A percentile compares a stretch with the other conserved stretches of the same genome.
Evolutionary conservation across 2,113 vertebrate species (phyloP).

Genomic region (Suncus etruscus): DNA sequence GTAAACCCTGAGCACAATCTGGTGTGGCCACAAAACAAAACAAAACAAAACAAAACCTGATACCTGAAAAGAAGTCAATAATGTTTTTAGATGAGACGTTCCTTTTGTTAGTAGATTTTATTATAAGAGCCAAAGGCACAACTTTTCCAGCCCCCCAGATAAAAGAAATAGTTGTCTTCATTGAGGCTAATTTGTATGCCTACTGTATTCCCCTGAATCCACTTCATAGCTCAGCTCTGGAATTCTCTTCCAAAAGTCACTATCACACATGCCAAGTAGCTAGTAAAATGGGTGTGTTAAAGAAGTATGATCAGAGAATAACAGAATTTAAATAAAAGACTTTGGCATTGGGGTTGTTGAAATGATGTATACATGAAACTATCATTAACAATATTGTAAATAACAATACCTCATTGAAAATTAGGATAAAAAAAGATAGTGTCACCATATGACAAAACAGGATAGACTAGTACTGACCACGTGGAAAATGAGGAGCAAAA

Average conservation of each 20-base stretch:
- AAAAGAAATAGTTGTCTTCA: neutral
- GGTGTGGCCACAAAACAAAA: neutral
- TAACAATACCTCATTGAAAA: too few species aligned
- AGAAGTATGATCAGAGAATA: neutral
- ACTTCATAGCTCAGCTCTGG: neutral
- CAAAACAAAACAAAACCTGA: conserved; percentile 11
- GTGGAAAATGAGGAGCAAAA: neutral
- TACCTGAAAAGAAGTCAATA: neutral
- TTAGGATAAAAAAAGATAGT: neutral
- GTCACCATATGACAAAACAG: neutral
- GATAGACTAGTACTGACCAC: neutral
- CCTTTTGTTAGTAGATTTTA: neutral
- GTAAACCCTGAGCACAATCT: too few species aligned
- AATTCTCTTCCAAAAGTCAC: conserved; percentile 1
- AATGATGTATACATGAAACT: too few species aligned
- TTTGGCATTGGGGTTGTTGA: too few species aligned
- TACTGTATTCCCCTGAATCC: neutral
- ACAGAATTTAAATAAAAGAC: neutral
- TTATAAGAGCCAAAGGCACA: neutral
- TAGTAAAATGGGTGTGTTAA: neutral
- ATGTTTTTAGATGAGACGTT: neutral
- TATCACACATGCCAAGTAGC: neutral
- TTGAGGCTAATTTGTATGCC: neutral
- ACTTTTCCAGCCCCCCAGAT: neutral
- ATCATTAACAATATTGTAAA: too few species aligned